Base-by-base conservation (phyloP, 2,797 vertebrate species). In the Sparus aurata region DNA sequence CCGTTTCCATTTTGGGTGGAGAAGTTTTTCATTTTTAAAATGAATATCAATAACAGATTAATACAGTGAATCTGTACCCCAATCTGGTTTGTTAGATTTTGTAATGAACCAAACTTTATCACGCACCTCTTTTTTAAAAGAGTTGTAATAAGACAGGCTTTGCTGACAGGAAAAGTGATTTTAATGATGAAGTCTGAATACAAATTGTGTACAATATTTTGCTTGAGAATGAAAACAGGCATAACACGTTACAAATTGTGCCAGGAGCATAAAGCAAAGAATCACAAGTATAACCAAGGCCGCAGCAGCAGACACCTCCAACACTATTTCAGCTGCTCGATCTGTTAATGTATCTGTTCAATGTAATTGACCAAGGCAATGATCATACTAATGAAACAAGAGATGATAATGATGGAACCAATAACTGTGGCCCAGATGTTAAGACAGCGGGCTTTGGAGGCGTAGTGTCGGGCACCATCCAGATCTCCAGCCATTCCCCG, bases 401-500 rank as follows among this genome's bases (percentile, higher is more conserved):
- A 2, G 0, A 79, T 0, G 22, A 60, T 0, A 0, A 0, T 0
- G 34, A 58, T 0, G 18, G 2, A 6, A 1, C 1, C 0, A 38
- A 92, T 4, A 7, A 57, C 15, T 0, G 84, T 65, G 12, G 79
- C 23, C 2, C 2, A 4, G 16, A 75, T 64, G 74, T 93, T 94
- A 70, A 87, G 15, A 11, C 1, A 3, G 17, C 54, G 27, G 1
- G 93, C 89, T 0, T 76, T 92, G 13, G 68, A 49, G 47, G 75
- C 79, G 0, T 90, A 69, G 2, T 10, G 47, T 12, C 3, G 64
- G 8, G 90, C 92, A 0, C 83, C 85, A 0, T 58, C 25, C 34
- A 87, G 3, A 55, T 94, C 87, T 30, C 91, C 91, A 11, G 16
- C 34, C 61, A 90, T 1, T 79, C 90, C 94, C 22, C 58, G 60